Evolutionary conservation across 2,888 invertebrate species (phyloP).

Genomic region (Aleiodes leptofemur): DNA sequence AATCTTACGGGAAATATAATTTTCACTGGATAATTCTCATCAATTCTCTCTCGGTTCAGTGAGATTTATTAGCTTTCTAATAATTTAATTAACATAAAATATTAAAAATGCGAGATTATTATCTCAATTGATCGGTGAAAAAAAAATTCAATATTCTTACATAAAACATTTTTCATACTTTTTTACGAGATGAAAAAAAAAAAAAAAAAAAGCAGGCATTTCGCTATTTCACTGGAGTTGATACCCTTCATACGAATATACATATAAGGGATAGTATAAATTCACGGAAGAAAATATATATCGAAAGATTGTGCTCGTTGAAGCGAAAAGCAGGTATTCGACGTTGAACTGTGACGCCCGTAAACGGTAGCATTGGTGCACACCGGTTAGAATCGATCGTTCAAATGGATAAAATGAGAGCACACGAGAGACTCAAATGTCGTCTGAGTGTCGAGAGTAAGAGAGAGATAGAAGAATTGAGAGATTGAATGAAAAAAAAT

Average conservation of each 20-base stretch:
- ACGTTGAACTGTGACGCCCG: constrained; percentile 47
- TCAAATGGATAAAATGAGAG: constrained; percentile 41
- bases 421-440: background rate
- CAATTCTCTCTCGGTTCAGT: no score
- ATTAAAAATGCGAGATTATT: background rate
- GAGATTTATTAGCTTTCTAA: no score
- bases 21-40: no score
- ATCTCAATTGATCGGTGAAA: constrained; percentile 1
- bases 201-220: background rate
- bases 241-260: constrained; percentile 15
- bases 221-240: constrained; percentile 23
- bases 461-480: constrained; percentile 20
- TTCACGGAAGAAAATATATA: constrained; percentile 44
- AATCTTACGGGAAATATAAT: background rate
- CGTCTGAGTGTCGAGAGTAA: constrained; percentile 13
- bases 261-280: constrained; percentile 32
- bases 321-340: constrained; percentile 46
- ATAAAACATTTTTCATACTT: background rate
- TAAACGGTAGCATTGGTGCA: constrained; percentile 44
- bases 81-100: no score
- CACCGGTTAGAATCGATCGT: constrained; percentile 42
- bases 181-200: background rate
- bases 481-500: constrained; percentile 14
- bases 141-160: background rate
- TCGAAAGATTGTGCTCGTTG: constrained; percentile 43